Percentiles rank a stretch among this genome's conserved stretches.
These are phyloP conservation scores for Sinella curviseta DNA, from an alignment of 1,140 invertebrate species.

Conservation along the genomic window DNA sequence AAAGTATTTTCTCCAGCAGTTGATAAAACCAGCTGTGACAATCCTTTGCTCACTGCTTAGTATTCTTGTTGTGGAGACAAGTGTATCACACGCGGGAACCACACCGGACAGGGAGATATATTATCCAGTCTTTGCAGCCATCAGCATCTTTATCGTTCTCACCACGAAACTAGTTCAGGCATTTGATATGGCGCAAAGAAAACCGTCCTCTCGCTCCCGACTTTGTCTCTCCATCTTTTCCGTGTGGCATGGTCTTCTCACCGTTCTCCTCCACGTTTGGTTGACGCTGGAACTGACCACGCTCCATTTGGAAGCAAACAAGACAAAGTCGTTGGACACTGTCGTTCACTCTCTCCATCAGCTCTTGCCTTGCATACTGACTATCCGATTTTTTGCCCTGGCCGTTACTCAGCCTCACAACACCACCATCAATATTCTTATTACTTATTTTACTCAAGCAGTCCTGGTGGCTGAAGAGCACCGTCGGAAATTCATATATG, in stretches of 20 bases:
- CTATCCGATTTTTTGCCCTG: slow-evolving; percentile 41
- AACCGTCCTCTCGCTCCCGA: background rate
- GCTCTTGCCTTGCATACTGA: slow-evolving; percentile 33
- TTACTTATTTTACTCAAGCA: background rate
- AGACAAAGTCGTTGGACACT: background rate
- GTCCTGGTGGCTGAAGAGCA: background rate
- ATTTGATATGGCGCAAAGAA: background rate
- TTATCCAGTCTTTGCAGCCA: background rate
- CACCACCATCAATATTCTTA: slow-evolving; percentile 33
- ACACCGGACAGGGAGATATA: background rate
- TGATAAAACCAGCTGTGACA: slow-evolving; percentile 29
- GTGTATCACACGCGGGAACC: background rate
- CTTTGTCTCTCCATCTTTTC: background rate
- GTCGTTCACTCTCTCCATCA: slow-evolving; percentile 31
- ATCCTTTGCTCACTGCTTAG: slow-evolving; percentile 10
- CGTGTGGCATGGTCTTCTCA: slow-evolving; percentile 33
- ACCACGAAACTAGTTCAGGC: background rate
- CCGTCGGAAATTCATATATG: background rate
- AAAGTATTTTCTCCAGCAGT: slow-evolving; percentile 9
- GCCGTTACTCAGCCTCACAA: slow-evolving; percentile 32
- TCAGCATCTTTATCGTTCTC: background rate
- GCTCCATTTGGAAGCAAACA: background rate
- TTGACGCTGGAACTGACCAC: slow-evolving; percentile 21
- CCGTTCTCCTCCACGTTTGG: slow-evolving; percentile 34
- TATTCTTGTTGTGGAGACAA: background rate